phyloP scores from a whole-genome alignment of 2,888 invertebrate genomes.

The Flabesymbios commensalis region DNA sequence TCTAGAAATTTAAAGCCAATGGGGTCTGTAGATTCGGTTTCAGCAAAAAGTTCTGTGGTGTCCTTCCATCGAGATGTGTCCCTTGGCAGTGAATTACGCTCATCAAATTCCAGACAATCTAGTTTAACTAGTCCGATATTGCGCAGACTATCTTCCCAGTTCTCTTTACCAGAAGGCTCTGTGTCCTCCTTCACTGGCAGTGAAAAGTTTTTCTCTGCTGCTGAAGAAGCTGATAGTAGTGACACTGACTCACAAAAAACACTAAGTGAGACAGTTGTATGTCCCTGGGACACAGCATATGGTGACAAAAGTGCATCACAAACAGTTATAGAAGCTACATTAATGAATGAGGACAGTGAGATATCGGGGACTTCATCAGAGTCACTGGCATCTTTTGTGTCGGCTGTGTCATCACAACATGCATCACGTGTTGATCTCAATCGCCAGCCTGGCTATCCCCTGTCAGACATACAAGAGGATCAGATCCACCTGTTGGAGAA shows the following conservation, averaged over 20 bases:
- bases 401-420: constrained; percentile 77
- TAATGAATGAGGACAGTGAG: background rate
- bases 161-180: constrained; percentile 25
- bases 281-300: background rate
- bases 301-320: background rate
- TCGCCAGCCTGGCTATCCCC: background rate
- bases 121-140: constrained; percentile 34
- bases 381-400: constrained; percentile 67
- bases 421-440: background rate
- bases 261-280: background rate
- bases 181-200: constrained; percentile 36
- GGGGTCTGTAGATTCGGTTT: no score
- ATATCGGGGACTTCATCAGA: constrained; percentile 16
- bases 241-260: constrained; percentile 1
- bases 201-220: constrained; percentile 90
- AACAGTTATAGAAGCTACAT: background rate
- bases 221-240: constrained; percentile 70
- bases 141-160: constrained; percentile 30
- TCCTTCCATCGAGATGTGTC: no score
- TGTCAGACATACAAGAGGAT: background rate
- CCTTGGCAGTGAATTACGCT: no score
- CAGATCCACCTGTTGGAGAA: background rate
- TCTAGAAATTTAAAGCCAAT: no score
- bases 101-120: no score
- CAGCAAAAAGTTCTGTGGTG: no score